Percentiles rank a stretch among this genome's conserved stretches.
These are phyloP conservation scores for Drosophila kanapiae DNA, from an alignment of 1,140 invertebrate genomes.

Conservation along the genomic window DNA sequence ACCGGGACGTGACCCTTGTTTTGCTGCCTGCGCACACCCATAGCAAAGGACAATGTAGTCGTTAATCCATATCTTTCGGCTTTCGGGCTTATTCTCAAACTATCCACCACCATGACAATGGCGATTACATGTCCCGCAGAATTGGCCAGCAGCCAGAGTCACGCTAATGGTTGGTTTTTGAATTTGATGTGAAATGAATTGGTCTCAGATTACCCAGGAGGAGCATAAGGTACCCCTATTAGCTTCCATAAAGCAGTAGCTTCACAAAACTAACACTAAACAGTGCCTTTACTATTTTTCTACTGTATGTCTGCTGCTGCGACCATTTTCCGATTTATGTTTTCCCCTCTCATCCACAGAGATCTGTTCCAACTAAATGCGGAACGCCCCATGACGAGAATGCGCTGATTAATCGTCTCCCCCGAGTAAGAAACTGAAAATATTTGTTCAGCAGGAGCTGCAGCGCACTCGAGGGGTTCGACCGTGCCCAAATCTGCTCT, in stretches of 20 bases:
- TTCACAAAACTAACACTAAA: not conserved
- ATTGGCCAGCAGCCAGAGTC: conserved; percentile 14
- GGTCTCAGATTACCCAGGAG: not conserved
- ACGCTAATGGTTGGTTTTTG: conserved; percentile 1
- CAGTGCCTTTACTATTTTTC: conserved; percentile 4
- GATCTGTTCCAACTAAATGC: not conserved
- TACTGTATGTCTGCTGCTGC: not conserved
- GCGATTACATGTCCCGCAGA: not conserved
- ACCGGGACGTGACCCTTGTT: conserved; percentile 1
- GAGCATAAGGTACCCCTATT: not conserved
- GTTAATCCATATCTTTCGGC: conserved; percentile 10
- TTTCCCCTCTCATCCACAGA: conserved; percentile 19
- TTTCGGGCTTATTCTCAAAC: conserved; percentile 5
- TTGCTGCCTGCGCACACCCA: conserved; percentile 16
- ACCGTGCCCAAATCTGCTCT: conserved; percentile 9
- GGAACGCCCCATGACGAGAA: conserved; percentile 1
- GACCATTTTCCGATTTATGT: not conserved
- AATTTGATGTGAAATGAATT: not conserved
- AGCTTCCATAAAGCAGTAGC: not conserved
- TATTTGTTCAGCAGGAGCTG: conserved; percentile 26
- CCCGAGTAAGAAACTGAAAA: conserved; percentile 16
- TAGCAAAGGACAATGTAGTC: not conserved
- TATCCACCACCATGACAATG: conserved; percentile 4
- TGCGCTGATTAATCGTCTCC: conserved; percentile 13
- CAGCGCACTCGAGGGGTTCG: not conserved